These are phyloP conservation scores for Hydriomena furcata DNA, from an alignment of 2,888 invertebrate genomes.

Conservation along the genomic window DNA sequence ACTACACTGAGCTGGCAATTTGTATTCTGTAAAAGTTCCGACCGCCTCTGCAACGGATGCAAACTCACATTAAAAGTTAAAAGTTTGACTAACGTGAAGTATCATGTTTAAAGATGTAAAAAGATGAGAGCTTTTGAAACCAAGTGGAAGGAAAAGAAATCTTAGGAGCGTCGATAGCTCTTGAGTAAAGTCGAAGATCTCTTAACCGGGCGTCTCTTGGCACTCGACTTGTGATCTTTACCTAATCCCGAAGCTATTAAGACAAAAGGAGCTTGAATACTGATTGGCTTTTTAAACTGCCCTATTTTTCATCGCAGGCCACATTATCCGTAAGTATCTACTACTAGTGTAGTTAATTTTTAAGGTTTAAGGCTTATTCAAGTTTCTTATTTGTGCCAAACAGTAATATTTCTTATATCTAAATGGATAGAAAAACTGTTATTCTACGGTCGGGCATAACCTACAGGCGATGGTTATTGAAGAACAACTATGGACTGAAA, in stretches of 20 bases:
- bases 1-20: slow-evolving; percentile 20
- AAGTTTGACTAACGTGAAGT: slow-evolving; percentile 24
- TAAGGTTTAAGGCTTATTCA: too few species aligned
- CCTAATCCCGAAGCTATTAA: slow-evolving; percentile 40
- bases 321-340: too few species aligned
- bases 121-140: slow-evolving; percentile 42
- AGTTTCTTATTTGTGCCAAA: background rate
- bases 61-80: slow-evolving; percentile 25
- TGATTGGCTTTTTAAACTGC: slow-evolving; percentile 22
- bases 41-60: slow-evolving; percentile 1
- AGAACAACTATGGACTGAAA: slow-evolving; percentile 8
- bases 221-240: slow-evolving; percentile 32
- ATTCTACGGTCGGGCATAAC: background rate
- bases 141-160: slow-evolving; percentile 42
- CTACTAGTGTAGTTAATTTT: too few species aligned
- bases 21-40: slow-evolving; percentile 26
- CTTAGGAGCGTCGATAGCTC: slow-evolving; percentile 47
- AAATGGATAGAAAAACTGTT: too few species aligned
- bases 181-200: slow-evolving; percentile 41
- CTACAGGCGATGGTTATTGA: slow-evolving; percentile 11
- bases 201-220: slow-evolving; percentile 31
- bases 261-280: slow-evolving; percentile 30
- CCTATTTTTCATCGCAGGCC: slow-evolving; percentile 4
- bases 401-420: background rate
- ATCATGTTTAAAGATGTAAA: slow-evolving; percentile 38